A percentile compares a stretch with the other conserved stretches of the same genome.
phyloP scores from a whole-genome alignment of 2,797 vertebrate genomes.

The Phoebastria nigripes region DNA sequence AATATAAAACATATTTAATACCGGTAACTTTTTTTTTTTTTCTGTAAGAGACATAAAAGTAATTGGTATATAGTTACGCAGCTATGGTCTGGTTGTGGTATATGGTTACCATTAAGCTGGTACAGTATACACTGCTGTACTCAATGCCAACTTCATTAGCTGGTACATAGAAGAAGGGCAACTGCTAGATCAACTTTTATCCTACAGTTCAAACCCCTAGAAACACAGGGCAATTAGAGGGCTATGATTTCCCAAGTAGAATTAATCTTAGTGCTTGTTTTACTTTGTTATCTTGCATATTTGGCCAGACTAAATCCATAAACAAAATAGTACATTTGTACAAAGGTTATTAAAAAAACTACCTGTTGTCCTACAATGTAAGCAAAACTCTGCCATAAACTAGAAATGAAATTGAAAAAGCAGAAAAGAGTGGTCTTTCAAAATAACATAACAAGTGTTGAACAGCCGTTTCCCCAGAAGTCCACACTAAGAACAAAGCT shows the following conservation, averaged over 20 bases:
- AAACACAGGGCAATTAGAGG: neutral
- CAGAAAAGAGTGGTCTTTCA: neutral
- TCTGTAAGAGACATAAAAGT: neutral
- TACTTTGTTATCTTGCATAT: neutral
- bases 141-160: neutral
- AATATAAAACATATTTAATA: neutral
- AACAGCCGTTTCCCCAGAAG: neutral
- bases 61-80: neutral
- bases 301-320: neutral
- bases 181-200: neutral
- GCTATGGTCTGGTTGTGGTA: neutral
- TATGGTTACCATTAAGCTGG: neutral
- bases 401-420: neutral
- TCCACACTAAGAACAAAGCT: neutral
- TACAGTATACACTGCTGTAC: neutral
- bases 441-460: neutral
- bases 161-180: neutral
- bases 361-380: neutral
- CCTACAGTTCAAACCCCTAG: neutral
- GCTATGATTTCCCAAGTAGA: neutral
- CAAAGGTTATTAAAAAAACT: neutral
- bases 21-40: neutral
- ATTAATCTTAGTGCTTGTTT: neutral
- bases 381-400: neutral
- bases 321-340: neutral